Evolutionary conservation across 2,888 invertebrate genomes (phyloP), one percentile per base, ranked within the genome.

Genomic region (Machimus atricapillus): DNA sequence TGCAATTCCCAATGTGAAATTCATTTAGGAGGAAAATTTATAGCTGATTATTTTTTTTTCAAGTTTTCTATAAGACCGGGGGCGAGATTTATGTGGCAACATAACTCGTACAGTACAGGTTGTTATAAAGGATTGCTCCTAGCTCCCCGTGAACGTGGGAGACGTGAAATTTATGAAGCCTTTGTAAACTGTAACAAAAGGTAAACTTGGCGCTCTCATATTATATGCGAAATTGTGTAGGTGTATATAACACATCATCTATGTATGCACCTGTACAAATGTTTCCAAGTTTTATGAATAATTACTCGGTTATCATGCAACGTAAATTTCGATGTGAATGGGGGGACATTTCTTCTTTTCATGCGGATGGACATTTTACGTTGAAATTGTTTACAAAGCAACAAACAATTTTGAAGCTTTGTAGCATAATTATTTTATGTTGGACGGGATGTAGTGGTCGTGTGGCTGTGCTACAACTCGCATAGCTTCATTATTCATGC

Each of bases 111-210:
- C 66, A 79, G 87, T 81, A 86, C 88, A 88, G 88, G 87, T 88
- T 87, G 74, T 58, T 81, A 83, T 87, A 87, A 86, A 81, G 86
- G 86, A 88, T 88, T 78, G 86, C 85, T 88, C 78, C 77, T 16
- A 19, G 74, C 46, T 43, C 43, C 37, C 52, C 27, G 86, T 27
- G 56, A 86, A 86, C 58, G 78, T 86, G 66, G 52, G 86, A 81
- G 85, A 83, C 56, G 74, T 52, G 87, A 88, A 88, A 87, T 87
- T 87, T 86, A 85, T 79, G 87, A 81, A 87, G 87, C 88, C 82
- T 88, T 88, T 88, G 88, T 88, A 82, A 86, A 77, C 87, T 82
- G 81, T 81, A 86, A 88, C 88, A 88, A 88, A 87, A 88, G 88
- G 88, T 88, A 77, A 87, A 86, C 86, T 88, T 78, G 74, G 76